Evolutionary conservation across 1,140 invertebrate genomes (phyloP).

Genomic region (Heliconius hewitsoni): DNA sequence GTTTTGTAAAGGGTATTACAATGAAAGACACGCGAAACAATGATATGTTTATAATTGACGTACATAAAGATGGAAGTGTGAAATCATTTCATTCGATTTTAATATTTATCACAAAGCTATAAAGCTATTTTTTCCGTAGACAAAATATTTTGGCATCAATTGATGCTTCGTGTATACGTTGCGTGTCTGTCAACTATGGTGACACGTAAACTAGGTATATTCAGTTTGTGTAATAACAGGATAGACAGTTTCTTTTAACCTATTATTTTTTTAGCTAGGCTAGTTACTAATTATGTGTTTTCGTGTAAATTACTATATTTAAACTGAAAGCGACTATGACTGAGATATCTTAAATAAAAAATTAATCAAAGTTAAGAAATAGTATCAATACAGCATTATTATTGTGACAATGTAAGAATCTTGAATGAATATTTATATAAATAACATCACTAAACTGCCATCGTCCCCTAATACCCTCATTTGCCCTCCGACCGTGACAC

Average conservation of each 20-base stretch:
- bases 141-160: constrained; percentile 37
- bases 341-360: too few relatives aligned
- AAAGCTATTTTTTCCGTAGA: constrained; percentile 27
- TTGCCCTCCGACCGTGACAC: constrained; percentile 29
- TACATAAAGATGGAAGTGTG: constrained; percentile 44
- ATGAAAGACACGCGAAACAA: constrained; percentile 71
- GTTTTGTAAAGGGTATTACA: constrained; percentile 73
- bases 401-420: too few relatives aligned
- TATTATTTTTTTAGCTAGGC: constrained; percentile 14
- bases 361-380: not conserved
- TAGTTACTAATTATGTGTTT: not conserved
- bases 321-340: not conserved
- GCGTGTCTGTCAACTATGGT: constrained; percentile 56
- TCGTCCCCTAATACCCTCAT: constrained; percentile 22
- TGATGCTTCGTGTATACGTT: constrained; percentile 43
- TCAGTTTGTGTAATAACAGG: constrained; percentile 46
- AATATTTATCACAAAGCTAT: not conserved
- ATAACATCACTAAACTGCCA: too few relatives aligned
- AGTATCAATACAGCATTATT: not conserved
- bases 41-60: constrained; percentile 60
- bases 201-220: constrained; percentile 63
- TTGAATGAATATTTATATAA: too few relatives aligned
- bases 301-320: not conserved
- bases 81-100: constrained; percentile 18
- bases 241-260: constrained; percentile 44